A percentile compares a stretch with the other conserved stretches of the same genome.
Evolutionary conservation across 2,113 vertebrate genomes (phyloP).

Genomic region (Pelobates fuscus): DNA sequence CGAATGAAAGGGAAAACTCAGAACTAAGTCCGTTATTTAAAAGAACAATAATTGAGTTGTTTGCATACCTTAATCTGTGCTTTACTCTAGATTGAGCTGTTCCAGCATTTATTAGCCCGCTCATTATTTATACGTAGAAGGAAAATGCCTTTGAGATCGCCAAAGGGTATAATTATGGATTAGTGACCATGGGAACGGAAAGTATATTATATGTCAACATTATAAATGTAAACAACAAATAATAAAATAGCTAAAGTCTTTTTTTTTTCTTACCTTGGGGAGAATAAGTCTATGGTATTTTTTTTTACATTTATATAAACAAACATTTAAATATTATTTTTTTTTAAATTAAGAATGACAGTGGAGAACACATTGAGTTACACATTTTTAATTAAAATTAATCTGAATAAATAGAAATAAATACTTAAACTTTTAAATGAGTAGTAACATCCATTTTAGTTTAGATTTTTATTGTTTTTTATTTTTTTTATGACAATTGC

Average conservation of each 20-base stretch:
- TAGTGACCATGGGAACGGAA: conserved; percentile 24
- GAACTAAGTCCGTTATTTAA: conserved; percentile 38
- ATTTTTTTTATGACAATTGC: too few species aligned
- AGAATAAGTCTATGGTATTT: too few species aligned
- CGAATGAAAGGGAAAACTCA: conserved; percentile 38
- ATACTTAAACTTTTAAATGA: too few species aligned
- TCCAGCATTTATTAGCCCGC: conserved; percentile 13
- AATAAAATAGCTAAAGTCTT: background rate
- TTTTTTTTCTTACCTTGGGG: too few species aligned
- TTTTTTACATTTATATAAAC: too few species aligned
- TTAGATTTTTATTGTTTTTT: too few species aligned
- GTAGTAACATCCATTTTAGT: too few species aligned
- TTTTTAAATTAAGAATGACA: too few species aligned
- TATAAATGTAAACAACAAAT: background rate
- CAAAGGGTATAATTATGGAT: conserved; percentile 41
- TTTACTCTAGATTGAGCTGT: conserved; percentile 34
- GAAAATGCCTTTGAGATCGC: conserved; percentile 21
- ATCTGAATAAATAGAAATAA: too few species aligned
- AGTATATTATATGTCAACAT: background rate
- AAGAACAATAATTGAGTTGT: conserved; percentile 48
- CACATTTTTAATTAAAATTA: too few species aligned
- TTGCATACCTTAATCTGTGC: conserved; percentile 36
- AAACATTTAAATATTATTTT: too few species aligned
- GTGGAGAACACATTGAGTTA: too few species aligned
- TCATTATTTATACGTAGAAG: conserved; percentile 31